Evolutionary conservation across 2,888 invertebrate species (phyloP).

Genomic region (Ennomos quercinarius): DNA sequence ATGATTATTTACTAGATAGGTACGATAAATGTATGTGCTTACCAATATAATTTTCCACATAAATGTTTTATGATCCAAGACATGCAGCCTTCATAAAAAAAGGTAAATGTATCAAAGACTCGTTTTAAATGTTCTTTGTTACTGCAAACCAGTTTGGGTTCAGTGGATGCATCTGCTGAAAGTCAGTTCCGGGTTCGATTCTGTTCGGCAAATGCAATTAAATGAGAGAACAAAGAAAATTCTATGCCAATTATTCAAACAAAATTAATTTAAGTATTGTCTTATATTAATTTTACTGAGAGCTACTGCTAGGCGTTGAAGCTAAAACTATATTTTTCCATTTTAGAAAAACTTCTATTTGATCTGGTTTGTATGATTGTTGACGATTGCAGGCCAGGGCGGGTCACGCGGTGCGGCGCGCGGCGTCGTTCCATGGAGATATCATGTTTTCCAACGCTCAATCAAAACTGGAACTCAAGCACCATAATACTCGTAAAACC

Average conservation of each 20-base stretch:
- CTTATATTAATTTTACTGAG: too few species aligned
- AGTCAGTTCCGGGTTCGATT: constrained; percentile 53
- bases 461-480: constrained; percentile 16
- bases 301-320: too few species aligned
- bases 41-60: constrained; percentile 11
- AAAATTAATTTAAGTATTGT: too few species aligned
- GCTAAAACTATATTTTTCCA: too few species aligned
- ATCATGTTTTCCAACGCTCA: constrained; percentile 13
- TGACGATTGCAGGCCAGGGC: too few species aligned
- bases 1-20: too few species aligned
- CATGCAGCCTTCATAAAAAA: constrained; percentile 7
- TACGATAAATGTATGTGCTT: neutral
- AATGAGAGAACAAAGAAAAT: too few species aligned
- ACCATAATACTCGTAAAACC: constrained; percentile 32
- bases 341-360: too few species aligned
- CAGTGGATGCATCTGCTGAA: constrained; percentile 44
- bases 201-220: neutral
- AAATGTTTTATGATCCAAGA: constrained; percentile 23
- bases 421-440: constrained; percentile 17
- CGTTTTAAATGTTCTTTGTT: constrained; percentile 40
- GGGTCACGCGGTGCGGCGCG: too few species aligned
- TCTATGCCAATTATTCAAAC: too few species aligned
- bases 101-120: constrained; percentile 22
- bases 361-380: too few species aligned
- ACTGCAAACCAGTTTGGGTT: constrained; percentile 48